Percentiles rank a stretch among this genome's conserved stretches.
Evolutionary conservation across 2,797 vertebrate genomes (phyloP).

Genomic region (Rhodeus uyekii): DNA sequence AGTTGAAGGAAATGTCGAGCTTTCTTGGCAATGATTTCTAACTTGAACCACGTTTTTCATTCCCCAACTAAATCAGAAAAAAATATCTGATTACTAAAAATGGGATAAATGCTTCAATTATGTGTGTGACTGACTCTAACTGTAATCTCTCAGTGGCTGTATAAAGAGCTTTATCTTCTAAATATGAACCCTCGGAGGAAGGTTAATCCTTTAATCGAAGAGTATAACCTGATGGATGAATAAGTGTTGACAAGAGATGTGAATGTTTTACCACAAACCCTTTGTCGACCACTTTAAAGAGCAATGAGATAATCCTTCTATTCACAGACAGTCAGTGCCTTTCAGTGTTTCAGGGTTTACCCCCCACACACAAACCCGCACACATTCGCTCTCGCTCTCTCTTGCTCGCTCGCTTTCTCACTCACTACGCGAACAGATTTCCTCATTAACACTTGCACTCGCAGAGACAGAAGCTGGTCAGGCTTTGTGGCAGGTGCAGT

Average conservation of each 20-base stretch:
- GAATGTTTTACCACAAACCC: constrained; percentile 52
- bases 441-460: constrained; percentile 60
- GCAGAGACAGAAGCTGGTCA: constrained; percentile 41
- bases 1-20: constrained; percentile 1
- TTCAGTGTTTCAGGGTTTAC: constrained; percentile 44
- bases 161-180: constrained; percentile 42
- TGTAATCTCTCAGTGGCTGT: constrained; percentile 28
- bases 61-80: neutral
- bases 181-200: constrained; percentile 37
- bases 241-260: constrained; percentile 51
- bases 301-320: constrained; percentile 55
- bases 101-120: constrained; percentile 41
- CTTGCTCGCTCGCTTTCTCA: neutral
- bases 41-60: constrained; percentile 9
- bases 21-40: constrained; percentile 27
- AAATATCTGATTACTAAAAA: constrained; percentile 34
- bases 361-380: constrained; percentile 44
- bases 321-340: constrained; percentile 52
- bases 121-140: constrained; percentile 32
- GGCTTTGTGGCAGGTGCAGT: constrained; percentile 68
- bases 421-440: constrained; percentile 23
- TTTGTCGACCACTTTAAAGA: constrained; percentile 54
- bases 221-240: constrained; percentile 42
- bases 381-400: constrained; percentile 22
- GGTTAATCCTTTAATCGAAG: constrained; percentile 40